phyloP scores from a whole-genome alignment of 2,113 vertebrate species.

The Trachemys scripta region DNA sequence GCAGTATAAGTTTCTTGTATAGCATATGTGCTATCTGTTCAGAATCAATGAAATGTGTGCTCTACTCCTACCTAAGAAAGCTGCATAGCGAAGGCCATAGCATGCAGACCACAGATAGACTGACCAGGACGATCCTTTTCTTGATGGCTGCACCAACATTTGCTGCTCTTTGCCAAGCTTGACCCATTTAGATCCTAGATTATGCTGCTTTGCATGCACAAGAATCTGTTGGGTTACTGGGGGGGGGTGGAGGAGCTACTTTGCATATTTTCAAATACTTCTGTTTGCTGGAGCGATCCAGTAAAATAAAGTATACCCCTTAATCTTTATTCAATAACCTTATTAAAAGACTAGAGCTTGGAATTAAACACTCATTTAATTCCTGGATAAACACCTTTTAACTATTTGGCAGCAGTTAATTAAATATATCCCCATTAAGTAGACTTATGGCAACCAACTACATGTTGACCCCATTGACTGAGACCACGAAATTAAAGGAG shows the following conservation, averaged over 20 bases:
- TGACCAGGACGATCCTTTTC: not conserved
- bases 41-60: not conserved
- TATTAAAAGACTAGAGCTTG: not conserved
- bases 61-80: not conserved
- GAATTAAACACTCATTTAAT: not conserved
- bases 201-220: not conserved
- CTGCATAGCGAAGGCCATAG: not conserved
- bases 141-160: not conserved
- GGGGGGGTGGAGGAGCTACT: not conserved
- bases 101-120: not conserved
- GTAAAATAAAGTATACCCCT: not conserved
- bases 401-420: not conserved
- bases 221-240: not conserved
- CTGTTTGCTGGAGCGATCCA: not conserved
- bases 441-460: not conserved
- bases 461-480: rapidly evolving
- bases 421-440: not conserved
- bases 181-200: not conserved
- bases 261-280: not conserved
- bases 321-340: not conserved
- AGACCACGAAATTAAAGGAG: not conserved
- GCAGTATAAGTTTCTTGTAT: not conserved
- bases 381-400: not conserved
- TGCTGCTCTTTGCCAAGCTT: not conserved
- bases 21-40: not conserved